Percentiles rank a stretch among this genome's conserved stretches.
Evolutionary conservation across 2,797 vertebrate genomes (phyloP).

Genomic region (Ctenopoma multispine): DNA sequence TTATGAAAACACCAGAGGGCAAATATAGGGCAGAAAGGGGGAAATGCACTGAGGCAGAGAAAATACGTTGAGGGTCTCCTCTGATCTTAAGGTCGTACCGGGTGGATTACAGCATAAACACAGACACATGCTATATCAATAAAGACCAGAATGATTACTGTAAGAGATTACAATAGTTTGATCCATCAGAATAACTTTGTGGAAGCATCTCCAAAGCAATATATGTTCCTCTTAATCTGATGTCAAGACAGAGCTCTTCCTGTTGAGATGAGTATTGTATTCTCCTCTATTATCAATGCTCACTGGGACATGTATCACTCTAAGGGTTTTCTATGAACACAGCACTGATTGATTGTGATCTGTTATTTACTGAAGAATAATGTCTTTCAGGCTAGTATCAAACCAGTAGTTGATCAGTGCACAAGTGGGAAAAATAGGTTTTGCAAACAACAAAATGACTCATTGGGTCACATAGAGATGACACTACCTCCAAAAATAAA

Average conservation of each 20-base stretch:
- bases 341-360: slow-evolving; percentile 10
- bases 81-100: slow-evolving; percentile 3
- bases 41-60: slow-evolving; percentile 30
- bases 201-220: not conserved
- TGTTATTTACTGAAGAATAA: slow-evolving; percentile 6
- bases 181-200: not conserved
- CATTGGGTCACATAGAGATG: not conserved
- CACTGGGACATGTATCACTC: not conserved
- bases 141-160: slow-evolving; percentile 8
- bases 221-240: slow-evolving; percentile 1
- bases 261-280: not conserved
- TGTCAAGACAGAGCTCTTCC: not conserved
- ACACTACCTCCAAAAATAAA: not conserved
- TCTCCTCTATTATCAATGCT: not conserved
- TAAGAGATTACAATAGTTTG: not conserved
- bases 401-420: not conserved
- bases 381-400: not conserved
- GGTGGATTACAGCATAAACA: not conserved
- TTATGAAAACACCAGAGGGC: slow-evolving; percentile 22
- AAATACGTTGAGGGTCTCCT: slow-evolving; percentile 19
- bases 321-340: slow-evolving; percentile 12
- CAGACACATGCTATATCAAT: not conserved
- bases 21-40: slow-evolving; percentile 21
- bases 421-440: not conserved
- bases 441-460: not conserved